Conservation (phyloP, 2,797 vertebrate species). For the Crypturellus tataupa region DNA sequence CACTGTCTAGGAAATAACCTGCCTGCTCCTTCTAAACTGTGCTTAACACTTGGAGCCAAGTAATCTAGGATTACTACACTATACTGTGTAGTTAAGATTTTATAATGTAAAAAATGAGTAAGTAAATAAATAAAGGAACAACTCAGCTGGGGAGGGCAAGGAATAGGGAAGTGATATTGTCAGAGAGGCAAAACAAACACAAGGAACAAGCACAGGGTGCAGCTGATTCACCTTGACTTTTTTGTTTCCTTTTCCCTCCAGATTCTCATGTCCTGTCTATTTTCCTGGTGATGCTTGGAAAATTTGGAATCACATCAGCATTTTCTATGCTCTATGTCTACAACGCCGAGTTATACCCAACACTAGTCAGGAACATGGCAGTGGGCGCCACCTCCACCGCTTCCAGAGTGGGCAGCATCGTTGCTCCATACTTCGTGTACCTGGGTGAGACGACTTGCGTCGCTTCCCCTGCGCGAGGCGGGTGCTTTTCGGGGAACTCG, state of each 20-base stretch:
- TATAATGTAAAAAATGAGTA: background rate
- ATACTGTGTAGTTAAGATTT: background rate
- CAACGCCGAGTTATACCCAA: conserved; percentile 93
- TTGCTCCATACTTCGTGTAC: conserved; percentile 92
- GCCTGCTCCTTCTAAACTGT: background rate
- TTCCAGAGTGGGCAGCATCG: conserved; percentile 92
- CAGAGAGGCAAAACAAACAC: background rate
- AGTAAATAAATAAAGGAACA: background rate
- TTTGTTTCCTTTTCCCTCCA: conserved; percentile 62
- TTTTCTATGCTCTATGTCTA: conserved; percentile 95
- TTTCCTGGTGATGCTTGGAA: conserved; percentile 89
- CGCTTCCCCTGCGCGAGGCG: background rate
- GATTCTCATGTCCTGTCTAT: conserved; percentile 78
- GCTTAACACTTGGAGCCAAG: background rate
- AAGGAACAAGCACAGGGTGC: background rate
- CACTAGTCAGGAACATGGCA: conserved; percentile 89
- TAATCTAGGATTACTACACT: background rate
- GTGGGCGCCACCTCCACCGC: conserved; percentile 91
- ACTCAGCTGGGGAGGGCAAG: background rate
- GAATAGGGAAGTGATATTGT: background rate
- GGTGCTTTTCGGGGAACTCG: too few relatives aligned
- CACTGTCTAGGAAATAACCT: background rate
- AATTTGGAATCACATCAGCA: conserved; percentile 92
- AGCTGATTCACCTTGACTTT: background rate
- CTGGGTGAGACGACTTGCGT: conserved; percentile 80